A percentile compares a stretch with the other conserved stretches of the same genome.
These are phyloP conservation scores for Vollenhovia emeryi DNA, from an alignment of 1,140 invertebrate species.

Conservation along the genomic window DNA sequence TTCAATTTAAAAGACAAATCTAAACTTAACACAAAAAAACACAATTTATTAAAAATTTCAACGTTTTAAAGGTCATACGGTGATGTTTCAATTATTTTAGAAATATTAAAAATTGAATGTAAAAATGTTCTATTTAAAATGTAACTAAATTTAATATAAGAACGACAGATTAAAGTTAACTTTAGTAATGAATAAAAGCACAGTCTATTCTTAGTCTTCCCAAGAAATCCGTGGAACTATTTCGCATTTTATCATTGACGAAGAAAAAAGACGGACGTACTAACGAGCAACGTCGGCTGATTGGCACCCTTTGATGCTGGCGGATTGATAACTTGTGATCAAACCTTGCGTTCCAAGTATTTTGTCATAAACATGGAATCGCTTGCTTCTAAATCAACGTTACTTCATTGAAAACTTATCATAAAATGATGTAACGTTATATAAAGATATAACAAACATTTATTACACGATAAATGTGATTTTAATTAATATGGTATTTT, in stretches of 20 bases:
- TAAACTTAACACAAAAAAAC: not conserved
- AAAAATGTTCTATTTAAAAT: not conserved
- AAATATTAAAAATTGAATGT: not conserved
- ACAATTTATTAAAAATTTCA: not conserved
- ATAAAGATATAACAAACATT: not conserved
- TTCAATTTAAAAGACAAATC: not conserved
- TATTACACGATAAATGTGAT: not conserved
- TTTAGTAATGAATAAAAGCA: not conserved
- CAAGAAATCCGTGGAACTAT: not conserved
- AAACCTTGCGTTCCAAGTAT: not conserved
- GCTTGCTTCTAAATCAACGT: not conserved
- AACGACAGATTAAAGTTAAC: not conserved
- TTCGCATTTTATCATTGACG: not conserved
- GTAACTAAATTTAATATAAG: slow-evolving; percentile 2
- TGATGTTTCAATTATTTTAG: not conserved
- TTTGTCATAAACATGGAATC: slow-evolving; percentile 23
- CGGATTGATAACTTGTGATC: slow-evolving; percentile 20
- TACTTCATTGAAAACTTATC: not conserved
- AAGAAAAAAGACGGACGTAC: not conserved
- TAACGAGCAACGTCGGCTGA: not conserved
- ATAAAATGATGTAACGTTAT: not conserved
- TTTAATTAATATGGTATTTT: not conserved
- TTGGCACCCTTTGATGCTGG: slow-evolving; percentile 19
- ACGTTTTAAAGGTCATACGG: not conserved
- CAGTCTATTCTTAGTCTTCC: not conserved